Percentiles rank a stretch among this genome's conserved stretches.
Conservation (phyloP, 1,140 invertebrate species). For the Stegodyphus dumicola region DNA sequence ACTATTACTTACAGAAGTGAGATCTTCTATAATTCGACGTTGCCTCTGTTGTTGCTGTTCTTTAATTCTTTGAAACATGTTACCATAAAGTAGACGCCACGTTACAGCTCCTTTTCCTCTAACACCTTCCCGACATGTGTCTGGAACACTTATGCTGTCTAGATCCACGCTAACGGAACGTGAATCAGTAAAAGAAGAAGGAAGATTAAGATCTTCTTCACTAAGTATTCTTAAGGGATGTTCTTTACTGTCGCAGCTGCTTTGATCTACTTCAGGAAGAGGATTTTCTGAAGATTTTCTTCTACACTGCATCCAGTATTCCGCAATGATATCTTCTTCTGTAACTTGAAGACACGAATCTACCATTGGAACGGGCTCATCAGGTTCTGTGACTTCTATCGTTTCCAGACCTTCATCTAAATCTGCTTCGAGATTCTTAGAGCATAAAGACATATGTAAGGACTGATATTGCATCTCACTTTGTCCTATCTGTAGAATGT, state of each 20-base stretch:
- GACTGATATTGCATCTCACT: conserved; percentile 19
- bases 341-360: conserved; percentile 74
- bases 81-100: conserved; percentile 53
- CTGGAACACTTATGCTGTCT: conserved; percentile 55
- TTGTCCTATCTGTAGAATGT: conserved; percentile 46
- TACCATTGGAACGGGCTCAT: conserved; percentile 80
- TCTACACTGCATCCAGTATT: conserved; percentile 78
- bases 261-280: conserved; percentile 78
- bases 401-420: conserved; percentile 74
- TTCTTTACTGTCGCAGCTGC: conserved; percentile 70
- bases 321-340: conserved; percentile 86
- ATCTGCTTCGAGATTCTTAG: conserved; percentile 2
- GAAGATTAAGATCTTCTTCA: conserved; percentile 88
- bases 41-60: conserved; percentile 48
- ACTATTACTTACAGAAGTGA: conserved; percentile 2
- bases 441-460: neutral
- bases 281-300: conserved; percentile 74
- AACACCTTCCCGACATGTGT: conserved; percentile 24
- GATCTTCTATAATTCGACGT: conserved; percentile 6
- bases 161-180: conserved; percentile 60
- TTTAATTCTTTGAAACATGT: conserved; percentile 57
- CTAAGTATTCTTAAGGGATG: conserved; percentile 88
- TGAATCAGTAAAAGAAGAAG: conserved; percentile 80
- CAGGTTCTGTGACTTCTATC: conserved; percentile 82
- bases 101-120: conserved; percentile 28